Conservation (phyloP, 2,888 invertebrate genomes). For the Hoplodrina blanda region DNA sequence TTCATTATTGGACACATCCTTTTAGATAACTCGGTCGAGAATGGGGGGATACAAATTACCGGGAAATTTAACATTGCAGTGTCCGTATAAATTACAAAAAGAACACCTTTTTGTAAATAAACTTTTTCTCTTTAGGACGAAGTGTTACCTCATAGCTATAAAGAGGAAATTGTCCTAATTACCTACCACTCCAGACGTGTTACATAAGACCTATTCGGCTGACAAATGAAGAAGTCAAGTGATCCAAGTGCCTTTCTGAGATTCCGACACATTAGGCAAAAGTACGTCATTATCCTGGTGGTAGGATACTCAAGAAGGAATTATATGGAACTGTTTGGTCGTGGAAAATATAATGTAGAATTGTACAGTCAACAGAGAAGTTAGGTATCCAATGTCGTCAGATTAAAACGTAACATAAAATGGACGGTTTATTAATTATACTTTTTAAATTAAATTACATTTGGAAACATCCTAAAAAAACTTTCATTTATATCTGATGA, state of each 20-base stretch:
- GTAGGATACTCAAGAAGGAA: not conserved
- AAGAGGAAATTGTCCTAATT: constrained; percentile 14
- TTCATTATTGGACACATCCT: constrained; percentile 1
- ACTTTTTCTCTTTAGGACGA: too few relatives aligned
- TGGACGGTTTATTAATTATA: too few relatives aligned
- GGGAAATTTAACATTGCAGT: not conserved
- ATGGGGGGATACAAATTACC: not conserved
- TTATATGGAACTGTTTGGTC: not conserved
- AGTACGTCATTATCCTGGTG: constrained; percentile 8
- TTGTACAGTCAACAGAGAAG: too few relatives aligned
- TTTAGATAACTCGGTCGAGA: not conserved
- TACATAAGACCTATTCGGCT: constrained; percentile 13
- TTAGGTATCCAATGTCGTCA: too few relatives aligned
- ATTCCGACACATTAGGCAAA: constrained; percentile 23
- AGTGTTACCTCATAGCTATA: not conserved
- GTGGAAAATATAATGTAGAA: not conserved
- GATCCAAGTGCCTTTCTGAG: constrained; percentile 21
- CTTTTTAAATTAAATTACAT: too few relatives aligned
- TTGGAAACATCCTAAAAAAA: too few relatives aligned
- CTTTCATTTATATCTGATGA: too few relatives aligned
- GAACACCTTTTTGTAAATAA: too few relatives aligned
- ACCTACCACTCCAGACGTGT: constrained; percentile 6
- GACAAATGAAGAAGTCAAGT: constrained; percentile 27
- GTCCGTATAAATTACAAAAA: not conserved
- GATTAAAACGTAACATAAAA: too few relatives aligned